Base-by-base conservation (phyloP, 2,888 invertebrate genomes). In the Platynereis dumerilii region DNA sequence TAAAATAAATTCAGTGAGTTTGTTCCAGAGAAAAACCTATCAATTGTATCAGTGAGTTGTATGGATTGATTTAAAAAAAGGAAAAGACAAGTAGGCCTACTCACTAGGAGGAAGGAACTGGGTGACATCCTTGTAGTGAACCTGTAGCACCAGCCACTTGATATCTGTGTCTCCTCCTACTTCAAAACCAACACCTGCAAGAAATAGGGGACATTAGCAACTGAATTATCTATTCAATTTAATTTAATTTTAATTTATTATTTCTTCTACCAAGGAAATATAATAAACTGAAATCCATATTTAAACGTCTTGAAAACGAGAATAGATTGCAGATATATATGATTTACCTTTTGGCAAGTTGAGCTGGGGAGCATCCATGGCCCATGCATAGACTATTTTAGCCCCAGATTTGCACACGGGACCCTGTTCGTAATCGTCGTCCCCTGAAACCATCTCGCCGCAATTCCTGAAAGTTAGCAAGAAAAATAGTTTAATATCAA, bases 331-430 rank as follows among this genome's bases (percentile, higher is more conserved):
- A 34, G 34, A 34, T 27, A n/a, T 57, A 26, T 57, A 3, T 5
- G 2, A 28, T 64, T 62, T 71, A 83, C 84, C 84, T 69, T 82
- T 69, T 0, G 88, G 88, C 3, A 89, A 80, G 15, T 75, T 75
- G 1, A 88, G 84, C 28, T 86, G 78, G 1, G 87, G 87, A 0
- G 88, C 88, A 76, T 88, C 88, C 82, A 87, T 85, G 1, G 88
- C 88, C 88, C 88, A 88, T 2, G 88, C 88, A 76, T 87, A 88
- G 57, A 88, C 77, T 53, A 89, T 88, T 67, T 84, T 84, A 15
- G 77, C 69, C 1, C 80, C 80, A 3, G 58, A 26, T 5, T 64
- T 63, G 71, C 83, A 83, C 1, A 78, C 77, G 0, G 78, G 76
- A 1, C 75, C 79, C 2, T 45, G 22, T 20, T 72, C 63, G 59